Base-by-base conservation (phyloP, 92 coral and sea anemone species). In the Umimayanthus chanpuru region DNA sequence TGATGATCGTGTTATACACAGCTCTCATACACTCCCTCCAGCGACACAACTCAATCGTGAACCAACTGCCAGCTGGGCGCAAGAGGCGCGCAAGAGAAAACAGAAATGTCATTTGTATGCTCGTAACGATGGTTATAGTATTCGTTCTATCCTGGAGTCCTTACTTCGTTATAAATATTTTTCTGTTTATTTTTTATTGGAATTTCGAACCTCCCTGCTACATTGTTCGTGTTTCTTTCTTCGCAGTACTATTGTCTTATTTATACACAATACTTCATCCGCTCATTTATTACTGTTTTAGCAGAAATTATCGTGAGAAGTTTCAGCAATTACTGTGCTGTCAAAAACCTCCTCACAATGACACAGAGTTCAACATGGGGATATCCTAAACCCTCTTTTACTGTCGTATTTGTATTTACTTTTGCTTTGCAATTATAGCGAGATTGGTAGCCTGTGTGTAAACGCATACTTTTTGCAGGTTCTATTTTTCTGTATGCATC, bases 61-160 rank as follows among this genome's bases (percentile, higher is more conserved):
- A 43, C 25, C 73, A 81, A 30, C 39, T 81, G 85, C 85, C 85
- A 8, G 85, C 70, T 23, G 85, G 73, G 20, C 58, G 73, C 58
- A 81, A 64, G 49, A 56, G 85, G 30, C 70, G 85, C 28, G 73
- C 70, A 32, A 38, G 26, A 20, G 85, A 81, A 55, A 81, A 81
- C 85, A 81, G 85, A 38, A 81, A 81, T 8, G 85, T 81, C 2
- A 81, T 81, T 21, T 81, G 26, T 81, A 81, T 81, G 85, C 26
- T 81, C 29, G 73, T 81, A 10, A 81, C 85, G 7, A 58, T 81
- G 72, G 73, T 81, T 6, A 16, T 61, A 8, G 72, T 81, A 5
- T 81, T 81, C 55, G 4, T 81, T 81, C 44, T 81, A 15, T 81
- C 73, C 2, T 80, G 85, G 85, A 29, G 85, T 58, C 85, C 85